These are phyloP conservation scores for Lordiphosa mommai DNA, from an alignment of 1,140 invertebrate genomes.

Conservation along the genomic window DNA sequence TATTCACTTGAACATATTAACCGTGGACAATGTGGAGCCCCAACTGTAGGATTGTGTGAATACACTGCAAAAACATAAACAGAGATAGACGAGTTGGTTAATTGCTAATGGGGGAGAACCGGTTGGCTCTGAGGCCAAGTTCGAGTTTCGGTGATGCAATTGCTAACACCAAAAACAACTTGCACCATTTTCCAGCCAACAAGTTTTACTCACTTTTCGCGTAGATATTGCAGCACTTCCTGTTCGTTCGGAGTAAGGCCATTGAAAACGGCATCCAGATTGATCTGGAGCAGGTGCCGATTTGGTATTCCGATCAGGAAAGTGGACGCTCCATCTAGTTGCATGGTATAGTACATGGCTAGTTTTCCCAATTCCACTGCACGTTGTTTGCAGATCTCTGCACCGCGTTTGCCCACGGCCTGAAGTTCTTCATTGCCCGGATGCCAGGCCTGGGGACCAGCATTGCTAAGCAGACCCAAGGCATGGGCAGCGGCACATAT, in stretches of 20 bases:
- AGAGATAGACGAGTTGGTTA: slow-evolving; percentile 6
- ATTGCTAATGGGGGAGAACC: background rate
- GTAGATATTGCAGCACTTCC: slow-evolving; percentile 82
- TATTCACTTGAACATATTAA: slow-evolving; percentile 29
- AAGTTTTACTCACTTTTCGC: slow-evolving; percentile 82
- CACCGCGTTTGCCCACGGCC: slow-evolving; percentile 82
- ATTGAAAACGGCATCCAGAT: slow-evolving; percentile 82
- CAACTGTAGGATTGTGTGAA: slow-evolving; percentile 74
- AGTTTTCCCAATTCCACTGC: slow-evolving; percentile 86
- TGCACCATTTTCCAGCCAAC: slow-evolving; percentile 22
- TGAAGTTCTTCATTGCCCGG: slow-evolving; percentile 86
- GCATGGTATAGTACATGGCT: slow-evolving; percentile 85
- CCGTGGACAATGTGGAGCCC: slow-evolving; percentile 61
- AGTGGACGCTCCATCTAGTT: slow-evolving; percentile 82
- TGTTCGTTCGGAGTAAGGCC: slow-evolving; percentile 84
- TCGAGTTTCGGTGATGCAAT: slow-evolving; percentile 57
- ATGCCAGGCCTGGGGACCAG: slow-evolving; percentile 90
- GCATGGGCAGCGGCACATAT: slow-evolving; percentile 90
- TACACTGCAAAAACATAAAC: slow-evolving; percentile 44
- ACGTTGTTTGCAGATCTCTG: slow-evolving; percentile 84
- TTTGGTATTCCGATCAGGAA: slow-evolving; percentile 87
- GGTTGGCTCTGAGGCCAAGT: slow-evolving; percentile 47
- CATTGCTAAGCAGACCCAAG: slow-evolving; percentile 91
- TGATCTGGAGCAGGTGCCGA: slow-evolving; percentile 82
- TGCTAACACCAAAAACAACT: slow-evolving; percentile 58